A percentile compares a stretch with the other conserved stretches of the same genome.
phyloP scores from a whole-genome alignment of 2,888 invertebrate genomes.

The Ectobius pallidus region DNA sequence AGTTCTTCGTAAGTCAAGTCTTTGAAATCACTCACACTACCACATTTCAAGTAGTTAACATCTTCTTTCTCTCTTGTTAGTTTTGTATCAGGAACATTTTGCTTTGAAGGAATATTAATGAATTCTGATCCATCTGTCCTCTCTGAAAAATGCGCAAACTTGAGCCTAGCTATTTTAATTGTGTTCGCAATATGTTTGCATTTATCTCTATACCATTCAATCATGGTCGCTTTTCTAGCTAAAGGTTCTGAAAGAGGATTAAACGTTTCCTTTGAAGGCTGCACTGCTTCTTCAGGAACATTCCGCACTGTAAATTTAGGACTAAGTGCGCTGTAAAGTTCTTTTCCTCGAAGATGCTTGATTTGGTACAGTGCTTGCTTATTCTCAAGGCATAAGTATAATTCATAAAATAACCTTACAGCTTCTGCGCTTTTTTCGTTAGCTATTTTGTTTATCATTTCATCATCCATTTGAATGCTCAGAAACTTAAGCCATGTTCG shows the following conservation, averaged over 20 bases:
- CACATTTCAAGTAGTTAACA: background rate
- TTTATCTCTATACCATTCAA: slow-evolving; percentile 65
- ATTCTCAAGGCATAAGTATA: slow-evolving; percentile 65
- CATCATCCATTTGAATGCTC: slow-evolving; percentile 56
- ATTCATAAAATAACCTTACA: slow-evolving; percentile 64
- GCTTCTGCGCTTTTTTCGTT: slow-evolving; percentile 60
- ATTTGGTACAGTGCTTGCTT: slow-evolving; percentile 63
- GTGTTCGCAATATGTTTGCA: slow-evolving; percentile 47
- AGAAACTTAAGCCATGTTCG: slow-evolving; percentile 61
- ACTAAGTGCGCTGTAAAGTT: slow-evolving; percentile 47
- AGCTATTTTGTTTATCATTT: slow-evolving; percentile 59
- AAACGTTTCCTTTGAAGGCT: background rate
- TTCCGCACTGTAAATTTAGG: slow-evolving; percentile 48
- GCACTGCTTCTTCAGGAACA: slow-evolving; percentile 44
- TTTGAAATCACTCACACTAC: background rate
- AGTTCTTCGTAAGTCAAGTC: background rate
- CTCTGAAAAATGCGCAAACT: background rate
- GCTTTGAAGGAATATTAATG: background rate
- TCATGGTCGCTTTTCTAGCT: slow-evolving; percentile 58
- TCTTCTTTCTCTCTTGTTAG: background rate
- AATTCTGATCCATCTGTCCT: background rate
- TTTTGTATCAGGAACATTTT: background rate
- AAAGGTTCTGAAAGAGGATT: slow-evolving; percentile 57
- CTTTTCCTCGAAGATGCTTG: slow-evolving; percentile 55
- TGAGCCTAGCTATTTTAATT: background rate